phyloP scores from a whole-genome alignment of 1,140 invertebrate genomes.

The Asbolus verrucosus region DNA sequence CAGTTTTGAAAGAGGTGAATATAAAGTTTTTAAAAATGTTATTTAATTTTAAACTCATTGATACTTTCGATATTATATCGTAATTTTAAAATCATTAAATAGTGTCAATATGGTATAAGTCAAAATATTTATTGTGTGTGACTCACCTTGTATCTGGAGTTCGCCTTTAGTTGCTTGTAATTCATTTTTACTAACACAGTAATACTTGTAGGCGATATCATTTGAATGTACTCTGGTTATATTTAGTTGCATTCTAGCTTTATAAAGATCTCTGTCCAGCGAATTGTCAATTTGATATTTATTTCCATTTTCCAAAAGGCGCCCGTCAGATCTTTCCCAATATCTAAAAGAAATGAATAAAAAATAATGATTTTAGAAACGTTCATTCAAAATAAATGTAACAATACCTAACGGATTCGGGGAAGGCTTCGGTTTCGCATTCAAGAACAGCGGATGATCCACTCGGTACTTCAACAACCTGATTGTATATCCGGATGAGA shows the following conservation, averaged over 20 bases:
- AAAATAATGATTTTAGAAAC: not conserved
- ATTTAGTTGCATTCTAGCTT: slow-evolving; percentile 79
- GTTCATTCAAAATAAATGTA: not conserved
- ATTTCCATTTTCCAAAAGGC: slow-evolving; percentile 76
- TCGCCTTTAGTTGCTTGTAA: slow-evolving; percentile 81
- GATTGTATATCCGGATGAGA: slow-evolving; percentile 81
- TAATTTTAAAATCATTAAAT: too few species aligned
- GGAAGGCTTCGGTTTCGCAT: slow-evolving; percentile 90
- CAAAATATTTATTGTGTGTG: not conserved
- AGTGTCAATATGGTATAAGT: too few species aligned
- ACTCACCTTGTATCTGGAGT: slow-evolving; percentile 78
- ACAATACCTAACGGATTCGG: slow-evolving; percentile 79
- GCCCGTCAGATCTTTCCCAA: slow-evolving; percentile 86
- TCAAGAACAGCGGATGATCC: slow-evolving; percentile 79
- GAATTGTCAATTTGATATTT: slow-evolving; percentile 77
- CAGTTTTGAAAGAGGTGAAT: too few species aligned
- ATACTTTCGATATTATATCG: too few species aligned
- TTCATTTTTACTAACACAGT: slow-evolving; percentile 87
- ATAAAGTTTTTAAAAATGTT: too few species aligned
- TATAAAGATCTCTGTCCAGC: slow-evolving; percentile 61
- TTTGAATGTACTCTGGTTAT: slow-evolving; percentile 74
- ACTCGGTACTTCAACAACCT: slow-evolving; percentile 78
- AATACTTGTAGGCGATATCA: slow-evolving; percentile 79
- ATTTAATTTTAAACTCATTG: too few species aligned
- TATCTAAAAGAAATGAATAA: slow-evolving; percentile 65